These are phyloP conservation scores for Pagrus major DNA, from an alignment of 2,113 vertebrate species.

Conservation along the genomic window DNA sequence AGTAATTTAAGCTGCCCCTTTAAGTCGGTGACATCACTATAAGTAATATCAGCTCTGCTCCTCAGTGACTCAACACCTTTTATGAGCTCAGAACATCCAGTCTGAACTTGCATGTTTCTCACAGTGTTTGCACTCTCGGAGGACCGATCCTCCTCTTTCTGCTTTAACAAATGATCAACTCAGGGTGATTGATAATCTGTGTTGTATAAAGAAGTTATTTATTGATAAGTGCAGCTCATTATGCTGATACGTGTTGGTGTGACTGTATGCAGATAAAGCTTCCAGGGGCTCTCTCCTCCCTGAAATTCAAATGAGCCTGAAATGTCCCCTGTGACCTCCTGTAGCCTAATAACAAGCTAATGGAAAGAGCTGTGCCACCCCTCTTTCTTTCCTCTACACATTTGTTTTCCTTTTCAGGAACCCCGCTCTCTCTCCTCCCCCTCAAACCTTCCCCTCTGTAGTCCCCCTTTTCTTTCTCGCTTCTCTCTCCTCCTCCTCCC, in stretches of 20 bases:
- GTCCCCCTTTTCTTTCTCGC: conserved; percentile 33
- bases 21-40: too few species aligned
- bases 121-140: too few species aligned
- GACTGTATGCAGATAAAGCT: conserved; percentile 28
- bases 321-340: conserved; percentile 61
- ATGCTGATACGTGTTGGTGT: background rate
- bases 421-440: conserved; percentile 38
- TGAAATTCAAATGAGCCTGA: conserved; percentile 54
- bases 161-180: background rate
- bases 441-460: conserved; percentile 40
- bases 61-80: too few species aligned
- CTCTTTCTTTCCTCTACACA: conserved; percentile 67
- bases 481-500: conserved; percentile 53
- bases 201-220: background rate
- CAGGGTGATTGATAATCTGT: background rate
- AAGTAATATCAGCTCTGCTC: too few species aligned
- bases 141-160: background rate
- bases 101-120: background rate
- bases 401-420: conserved; percentile 64
- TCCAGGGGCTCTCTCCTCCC: conserved; percentile 16
- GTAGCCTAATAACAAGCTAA: conserved; percentile 54
- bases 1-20: too few species aligned
- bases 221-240: background rate
- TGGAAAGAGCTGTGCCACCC: conserved; percentile 55
- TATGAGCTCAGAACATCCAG: too few species aligned